These are phyloP conservation scores for Megaptera novaeangliae DNA, from an alignment of 2,113 vertebrate genomes.

Conservation along the genomic window DNA sequence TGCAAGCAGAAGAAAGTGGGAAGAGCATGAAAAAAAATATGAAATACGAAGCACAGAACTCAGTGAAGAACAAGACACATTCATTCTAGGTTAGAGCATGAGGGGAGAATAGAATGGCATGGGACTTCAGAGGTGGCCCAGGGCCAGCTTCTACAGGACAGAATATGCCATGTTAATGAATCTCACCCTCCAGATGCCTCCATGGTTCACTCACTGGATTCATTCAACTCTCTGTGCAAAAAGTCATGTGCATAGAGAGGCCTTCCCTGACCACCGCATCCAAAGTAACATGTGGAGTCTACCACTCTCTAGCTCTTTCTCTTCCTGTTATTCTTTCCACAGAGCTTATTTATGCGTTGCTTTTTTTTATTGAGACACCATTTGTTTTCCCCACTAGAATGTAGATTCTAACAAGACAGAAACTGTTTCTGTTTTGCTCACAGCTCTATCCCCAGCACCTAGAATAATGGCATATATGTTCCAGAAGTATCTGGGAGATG, in stretches of 20 bases:
- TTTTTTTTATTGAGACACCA: neutral
- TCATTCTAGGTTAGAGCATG: neutral
- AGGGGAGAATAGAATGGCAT: accelerated
- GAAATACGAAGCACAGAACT: neutral
- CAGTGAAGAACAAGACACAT: neutral
- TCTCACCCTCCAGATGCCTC: neutral
- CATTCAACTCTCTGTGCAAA: neutral
- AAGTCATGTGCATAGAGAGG: neutral
- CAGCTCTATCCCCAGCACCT: neutral
- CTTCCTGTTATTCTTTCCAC: neutral
- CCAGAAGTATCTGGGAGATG: neutral
- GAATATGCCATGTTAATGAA: no score
- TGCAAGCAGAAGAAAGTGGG: neutral
- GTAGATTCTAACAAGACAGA: neutral
- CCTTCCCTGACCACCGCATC: neutral
- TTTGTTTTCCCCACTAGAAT: neutral
- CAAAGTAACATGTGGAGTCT: neutral
- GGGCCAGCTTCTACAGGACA: neutral
- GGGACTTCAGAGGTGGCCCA: neutral
- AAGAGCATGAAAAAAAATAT: neutral
- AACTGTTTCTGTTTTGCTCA: neutral
- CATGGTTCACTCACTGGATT: neutral
- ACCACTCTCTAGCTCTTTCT: neutral
- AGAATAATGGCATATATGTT: neutral
- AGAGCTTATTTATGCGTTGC: neutral